These are phyloP conservation scores for Capreolus pygargus DNA, from an alignment of 2,113 vertebrate species.

Conservation along the genomic window DNA sequence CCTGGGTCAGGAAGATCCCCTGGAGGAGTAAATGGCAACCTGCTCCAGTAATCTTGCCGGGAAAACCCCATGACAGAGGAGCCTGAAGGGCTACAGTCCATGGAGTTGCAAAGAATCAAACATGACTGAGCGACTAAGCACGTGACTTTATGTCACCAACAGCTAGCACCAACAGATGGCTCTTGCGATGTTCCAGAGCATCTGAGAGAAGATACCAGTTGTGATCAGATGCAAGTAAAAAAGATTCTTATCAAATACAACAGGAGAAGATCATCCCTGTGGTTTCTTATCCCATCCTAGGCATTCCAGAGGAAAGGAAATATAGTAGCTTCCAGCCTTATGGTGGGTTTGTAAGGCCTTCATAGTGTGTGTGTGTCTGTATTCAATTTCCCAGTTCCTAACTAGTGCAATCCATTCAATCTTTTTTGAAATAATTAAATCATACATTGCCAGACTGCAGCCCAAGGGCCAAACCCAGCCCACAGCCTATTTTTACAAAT, in stretches of 20 bases:
- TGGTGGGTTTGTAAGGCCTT: background rate
- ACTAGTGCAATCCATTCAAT: background rate
- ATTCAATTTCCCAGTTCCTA: background rate
- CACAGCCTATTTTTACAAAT: background rate
- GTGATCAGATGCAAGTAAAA: background rate
- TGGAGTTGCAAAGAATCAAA: background rate
- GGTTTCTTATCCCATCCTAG: background rate
- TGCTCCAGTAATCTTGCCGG: background rate
- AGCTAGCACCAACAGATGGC: background rate
- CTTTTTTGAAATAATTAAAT: background rate
- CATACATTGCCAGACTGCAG: background rate
- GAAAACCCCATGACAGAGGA: background rate
- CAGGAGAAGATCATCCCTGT: background rate
- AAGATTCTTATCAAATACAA: background rate
- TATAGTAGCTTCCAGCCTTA: background rate
- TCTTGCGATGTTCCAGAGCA: background rate
- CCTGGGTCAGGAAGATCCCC: background rate
- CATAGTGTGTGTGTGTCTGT: background rate
- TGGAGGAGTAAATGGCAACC: background rate
- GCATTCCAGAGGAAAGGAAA: background rate
- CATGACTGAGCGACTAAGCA: background rate
- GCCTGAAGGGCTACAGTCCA: background rate
- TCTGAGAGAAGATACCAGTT: background rate
- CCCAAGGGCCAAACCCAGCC: background rate
- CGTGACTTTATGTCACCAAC: background rate